Conservation (phyloP, 2,888 invertebrate genomes). For the Plemyria rubiginata region DNA sequence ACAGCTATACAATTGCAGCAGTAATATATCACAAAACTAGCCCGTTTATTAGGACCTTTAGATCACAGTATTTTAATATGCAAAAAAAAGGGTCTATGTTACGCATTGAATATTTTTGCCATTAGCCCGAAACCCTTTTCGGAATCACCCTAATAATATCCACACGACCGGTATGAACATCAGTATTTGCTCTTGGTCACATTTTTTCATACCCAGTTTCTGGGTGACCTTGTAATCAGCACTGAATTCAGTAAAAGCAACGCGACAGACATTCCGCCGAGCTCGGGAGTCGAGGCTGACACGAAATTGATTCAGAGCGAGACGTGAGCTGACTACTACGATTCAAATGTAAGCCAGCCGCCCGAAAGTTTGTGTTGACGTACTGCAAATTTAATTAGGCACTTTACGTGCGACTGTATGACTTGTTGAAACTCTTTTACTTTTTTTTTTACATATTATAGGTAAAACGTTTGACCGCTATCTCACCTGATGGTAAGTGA, state of each 20-base stretch:
- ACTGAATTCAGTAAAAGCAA: conserved; percentile 53
- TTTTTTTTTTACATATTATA: too few species aligned
- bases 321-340: conserved; percentile 74
- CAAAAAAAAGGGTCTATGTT: not conserved
- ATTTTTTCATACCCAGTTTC: conserved; percentile 23
- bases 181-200: not conserved
- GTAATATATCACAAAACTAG: too few species aligned
- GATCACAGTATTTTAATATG: not conserved
- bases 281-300: conserved; percentile 65
- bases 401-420: conserved; percentile 31
- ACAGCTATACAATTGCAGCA: too few species aligned
- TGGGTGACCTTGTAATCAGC: conserved; percentile 38
- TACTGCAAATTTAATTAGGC: conserved; percentile 75
- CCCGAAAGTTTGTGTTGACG: conserved; percentile 70
- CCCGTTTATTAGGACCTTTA: too few species aligned
- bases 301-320: conserved; percentile 80
- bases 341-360: conserved; percentile 74
- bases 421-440: conserved; percentile 26
- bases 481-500: too few species aligned
- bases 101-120: conserved; percentile 2
- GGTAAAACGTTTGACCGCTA: too few species aligned
- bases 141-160: conserved; percentile 1
- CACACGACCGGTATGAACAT: not conserved
- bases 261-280: conserved; percentile 53
- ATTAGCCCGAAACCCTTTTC: conserved; percentile 3